Base-by-base conservation (phyloP, 2,113 vertebrate species). In the Hiodon tergisus region DNA sequence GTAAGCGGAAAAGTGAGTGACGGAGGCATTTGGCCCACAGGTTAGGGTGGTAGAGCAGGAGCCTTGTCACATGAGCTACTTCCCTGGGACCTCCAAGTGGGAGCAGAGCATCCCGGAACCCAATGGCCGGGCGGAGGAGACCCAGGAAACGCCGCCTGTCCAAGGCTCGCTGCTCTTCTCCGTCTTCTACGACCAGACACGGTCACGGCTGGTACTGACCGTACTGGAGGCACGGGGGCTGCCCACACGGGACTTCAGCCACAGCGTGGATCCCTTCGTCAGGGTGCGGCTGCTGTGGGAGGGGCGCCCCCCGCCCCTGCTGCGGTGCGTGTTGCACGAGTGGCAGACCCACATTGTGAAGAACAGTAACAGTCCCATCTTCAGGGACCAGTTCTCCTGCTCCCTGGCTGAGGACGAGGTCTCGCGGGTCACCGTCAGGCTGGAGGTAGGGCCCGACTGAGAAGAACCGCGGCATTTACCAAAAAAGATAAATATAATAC, bases 311-410 rank as follows among this genome's bases (percentile, higher is more conserved):
- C n/a, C 53, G 5, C 14, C 82, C 10, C 63, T 16, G 62, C 67
- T 85, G 46, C 84, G 78, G 48, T 70, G 72, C 4, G 16, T 89
- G 67, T 75, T 92, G 78, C 82, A 88, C 4, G 85, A 92, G 74
- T 89, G 87, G 86, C 78, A 84, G 75, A 91, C 88, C 8, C 83
- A 50, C 5, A 68, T 86, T 14, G 86, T 91, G 69, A 92, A 85
- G 77, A 84, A 85, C 79, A 84, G 81, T 77, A 87, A 78, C 48
- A 86, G 82, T 67, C 83, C 88, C 62, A 67, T 76, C 53, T 94
- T 88, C 80, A 88, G 86, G 71, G 88, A 93, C 46, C 80, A 86
- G 79, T 92, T 90, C 77, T 86, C 81, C 80, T 92, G 83, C 52
- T 67, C 78, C 11, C 83, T 92, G 66, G 73, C 81, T 14, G 80